Percentiles rank a stretch among this genome's conserved stretches.
These are phyloP conservation scores for Drosophila maculinotata DNA, from an alignment of 2,888 invertebrate genomes.

Conservation along the genomic window DNA sequence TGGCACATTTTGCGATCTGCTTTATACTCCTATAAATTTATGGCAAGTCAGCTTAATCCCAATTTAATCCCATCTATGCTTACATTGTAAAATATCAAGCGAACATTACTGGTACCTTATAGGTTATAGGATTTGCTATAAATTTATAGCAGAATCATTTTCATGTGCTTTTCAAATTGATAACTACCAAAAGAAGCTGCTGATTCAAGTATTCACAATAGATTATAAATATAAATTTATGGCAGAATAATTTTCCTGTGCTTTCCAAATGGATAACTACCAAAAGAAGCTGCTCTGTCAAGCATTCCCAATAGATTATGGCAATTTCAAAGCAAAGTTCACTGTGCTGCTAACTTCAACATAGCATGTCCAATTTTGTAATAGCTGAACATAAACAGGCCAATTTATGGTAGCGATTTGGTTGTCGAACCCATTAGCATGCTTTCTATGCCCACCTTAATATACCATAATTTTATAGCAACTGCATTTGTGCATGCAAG, in stretches of 20 bases:
- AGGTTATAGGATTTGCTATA: no score
- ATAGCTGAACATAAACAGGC: slow-evolving; percentile 17
- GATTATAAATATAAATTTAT: slow-evolving; percentile 10
- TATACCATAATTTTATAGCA: slow-evolving; percentile 41
- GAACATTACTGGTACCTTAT: neutral
- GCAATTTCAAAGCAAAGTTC: slow-evolving; percentile 3
- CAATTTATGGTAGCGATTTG: slow-evolving; percentile 22
- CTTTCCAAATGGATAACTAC: neutral
- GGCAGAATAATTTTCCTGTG: neutral
- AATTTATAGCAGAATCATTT: neutral
- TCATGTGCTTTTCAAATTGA: neutral
- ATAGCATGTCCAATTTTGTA: slow-evolving; percentile 37
- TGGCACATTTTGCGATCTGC: neutral
- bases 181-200: no score
- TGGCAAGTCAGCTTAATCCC: neutral
- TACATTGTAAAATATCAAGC: neutral
- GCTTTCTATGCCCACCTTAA: slow-evolving; percentile 43
- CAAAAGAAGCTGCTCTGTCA: neutral
- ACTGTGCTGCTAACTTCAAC: neutral
- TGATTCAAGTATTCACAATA: no score
- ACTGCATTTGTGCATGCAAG: slow-evolving; percentile 55
- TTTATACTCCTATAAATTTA: slow-evolving; percentile 2
- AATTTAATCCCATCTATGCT: neutral
- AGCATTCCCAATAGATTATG: neutral
- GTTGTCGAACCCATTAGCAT: slow-evolving; percentile 29